phyloP scores from a whole-genome alignment of 1,140 invertebrate species.

The Trachymyrmex cornetzi region DNA sequence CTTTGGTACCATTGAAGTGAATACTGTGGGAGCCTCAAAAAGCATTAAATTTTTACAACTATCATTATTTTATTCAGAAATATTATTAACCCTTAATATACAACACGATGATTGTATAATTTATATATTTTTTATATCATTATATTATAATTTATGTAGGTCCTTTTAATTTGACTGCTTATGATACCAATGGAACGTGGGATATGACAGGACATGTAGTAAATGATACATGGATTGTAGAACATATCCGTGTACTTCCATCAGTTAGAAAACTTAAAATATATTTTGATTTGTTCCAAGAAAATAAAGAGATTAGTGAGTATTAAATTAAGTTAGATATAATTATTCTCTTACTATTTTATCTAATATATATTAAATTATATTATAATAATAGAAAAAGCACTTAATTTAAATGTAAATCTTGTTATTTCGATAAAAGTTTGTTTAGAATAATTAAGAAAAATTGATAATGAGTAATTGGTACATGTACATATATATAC shows the following conservation, averaged over 20 bases:
- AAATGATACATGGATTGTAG: conserved; percentile 34
- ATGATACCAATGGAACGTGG: neutral
- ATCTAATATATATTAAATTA: neutral
- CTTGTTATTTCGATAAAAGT: neutral
- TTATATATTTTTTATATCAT: neutral
- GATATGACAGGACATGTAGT: neutral
- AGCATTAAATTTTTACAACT: too few species aligned
- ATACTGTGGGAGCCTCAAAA: too few species aligned
- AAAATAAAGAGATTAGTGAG: neutral
- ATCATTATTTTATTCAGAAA: neutral
- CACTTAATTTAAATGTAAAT: neutral
- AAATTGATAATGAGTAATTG: too few species aligned
- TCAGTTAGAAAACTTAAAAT: neutral
- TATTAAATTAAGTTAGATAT: neutral
- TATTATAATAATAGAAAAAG: neutral
- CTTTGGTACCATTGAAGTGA: too few species aligned
- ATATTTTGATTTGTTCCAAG: neutral
- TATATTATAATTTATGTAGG: conserved; percentile 18
- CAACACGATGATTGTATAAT: too few species aligned
- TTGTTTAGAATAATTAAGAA: too few species aligned
- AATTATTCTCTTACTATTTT: neutral
- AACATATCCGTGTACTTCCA: neutral
- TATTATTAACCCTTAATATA: too few species aligned
- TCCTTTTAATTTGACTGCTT: neutral
- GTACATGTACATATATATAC: too few species aligned